Base-by-base conservation (phyloP, 37 sponge, comb jelly and placozoan genomes). In the Bolinopsis microptera region DNA sequence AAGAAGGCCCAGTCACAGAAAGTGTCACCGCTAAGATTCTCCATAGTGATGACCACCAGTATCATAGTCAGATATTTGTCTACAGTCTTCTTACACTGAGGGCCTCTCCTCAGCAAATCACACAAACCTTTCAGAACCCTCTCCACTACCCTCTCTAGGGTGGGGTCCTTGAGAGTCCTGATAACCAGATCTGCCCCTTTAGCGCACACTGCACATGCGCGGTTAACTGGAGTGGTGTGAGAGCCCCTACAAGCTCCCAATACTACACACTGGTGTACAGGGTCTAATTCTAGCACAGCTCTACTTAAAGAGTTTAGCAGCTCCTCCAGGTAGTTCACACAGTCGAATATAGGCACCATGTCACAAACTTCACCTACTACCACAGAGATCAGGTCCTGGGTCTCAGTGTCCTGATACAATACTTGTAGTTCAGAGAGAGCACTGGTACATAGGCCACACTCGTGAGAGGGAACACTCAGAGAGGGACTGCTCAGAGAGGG, bases 1-100 rank as follows among this genome's bases (percentile, higher is more conserved):
- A 86, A 86, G 61, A 33, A 41, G 90, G 39, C 61, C 41, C 41
- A 86, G 0, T 34, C 90, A 86, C 90, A 86, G 8, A 86, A 25
- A 39, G 13, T 39, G 48, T 86, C 90, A 22, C 90, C 90, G 3
- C 38, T 41, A 0, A 86, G 90, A 41, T 86, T 3, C 32, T 28
- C 18, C 90, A 86, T 86, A 28, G 90, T 33, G 2, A 34, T 38
- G 3, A 34, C 23, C 3, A 39, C 61, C 61, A 23, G 18, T 0
- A 86, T 21, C 26, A 39, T 9, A 13, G 38, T 30, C 90, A 86
- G n/a, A n/a, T 39, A 86, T 3, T 39, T 5, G 28, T 86, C 38
- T 25, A 86, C 90, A 0, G 61, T 25, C 30, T 13, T 18, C 28
- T 86, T 39, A 38, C 90, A 86, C 26, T 72, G 26, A n/a, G 26